These are phyloP conservation scores for Dallia pectoralis DNA, from an alignment of 2,797 vertebrate species.

Conservation along the genomic window DNA sequence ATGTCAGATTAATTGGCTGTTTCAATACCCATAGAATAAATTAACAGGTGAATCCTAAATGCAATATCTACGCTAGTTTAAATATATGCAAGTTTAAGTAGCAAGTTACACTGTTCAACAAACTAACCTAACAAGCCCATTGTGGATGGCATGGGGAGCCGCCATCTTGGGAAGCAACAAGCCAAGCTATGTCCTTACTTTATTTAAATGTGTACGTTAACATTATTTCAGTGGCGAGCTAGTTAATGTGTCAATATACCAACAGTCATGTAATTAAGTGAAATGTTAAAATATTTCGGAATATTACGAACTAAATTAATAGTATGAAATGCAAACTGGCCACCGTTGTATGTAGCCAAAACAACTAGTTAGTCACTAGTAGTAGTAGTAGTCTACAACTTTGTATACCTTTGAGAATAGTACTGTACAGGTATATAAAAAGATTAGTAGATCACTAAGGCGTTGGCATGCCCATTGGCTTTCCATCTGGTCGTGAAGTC, in stretches of 20 bases:
- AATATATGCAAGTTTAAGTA: neutral
- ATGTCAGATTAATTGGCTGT: no score
- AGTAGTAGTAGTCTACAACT: neutral
- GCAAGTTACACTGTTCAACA: neutral
- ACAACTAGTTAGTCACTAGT: neutral
- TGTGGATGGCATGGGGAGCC: constrained; percentile 5
- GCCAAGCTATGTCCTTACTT: constrained; percentile 2
- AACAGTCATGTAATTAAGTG: neutral
- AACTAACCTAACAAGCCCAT: neutral
- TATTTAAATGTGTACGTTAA: neutral
- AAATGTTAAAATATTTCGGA: neutral
- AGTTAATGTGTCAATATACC: neutral
- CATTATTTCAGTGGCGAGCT: neutral
- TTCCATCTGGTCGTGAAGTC: neutral
- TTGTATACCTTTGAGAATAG: no score
- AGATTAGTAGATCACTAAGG: neutral
- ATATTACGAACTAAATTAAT: neutral
- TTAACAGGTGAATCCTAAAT: neutral
- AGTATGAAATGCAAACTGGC: neutral
- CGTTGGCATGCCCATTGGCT: neutral
- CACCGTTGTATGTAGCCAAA: neutral
- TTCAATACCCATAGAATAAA: neutral
- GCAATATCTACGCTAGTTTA: neutral
- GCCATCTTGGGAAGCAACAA: constrained; percentile 12
- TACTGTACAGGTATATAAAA: no score